Evolutionary conservation across 2,113 vertebrate species (phyloP), one percentile per base, ranked within the genome.

Genomic region (Grammatotria lemairii): DNA sequence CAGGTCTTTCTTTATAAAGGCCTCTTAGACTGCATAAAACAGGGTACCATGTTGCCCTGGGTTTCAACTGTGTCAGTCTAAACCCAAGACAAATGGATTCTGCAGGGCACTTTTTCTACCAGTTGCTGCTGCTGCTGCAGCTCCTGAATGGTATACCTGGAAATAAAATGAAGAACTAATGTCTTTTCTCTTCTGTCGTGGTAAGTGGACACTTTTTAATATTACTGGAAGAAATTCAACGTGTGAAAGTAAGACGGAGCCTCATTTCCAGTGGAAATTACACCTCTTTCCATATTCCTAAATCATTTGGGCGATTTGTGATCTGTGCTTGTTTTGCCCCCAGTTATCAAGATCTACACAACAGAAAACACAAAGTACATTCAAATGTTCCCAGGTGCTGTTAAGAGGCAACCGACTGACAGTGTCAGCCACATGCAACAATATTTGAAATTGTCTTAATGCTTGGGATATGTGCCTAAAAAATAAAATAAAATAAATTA

Each of bases 321-420:
- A 88, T 58, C 81, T 51, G 55, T 12, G 45, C 19, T 83, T 85
- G 47, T 89, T 88, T 85, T 31, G 70, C 54, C 81, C 51, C 28
- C 82, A 75, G 85, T 68, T 85, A 58, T 86, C 42, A 54, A 49
- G 87, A 79, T 84, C n/a, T 58, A 55, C 78, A 14, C 81, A 4
- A 23, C 78, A 57, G 21, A 57, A 49, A 84, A 58, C 38, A 23
- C 19, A 51, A 47, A 87, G 38, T 31, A 11, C 82, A 19, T 57
- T 80, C 53, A 85, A 85, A 81, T 35, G 82, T 79, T 91, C 63
- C 84, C 86, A 89, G 90, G 90, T 89, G 85, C 75, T 70, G 82
- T 19, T 92, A 70, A 53, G 49, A 79, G 82, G 78, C 35, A 35
- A 88, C 92, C 58, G 80, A 78, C 87, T 84, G 83, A 86, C 83